phyloP scores from a whole-genome alignment of 2,888 invertebrate genomes.

The Tribolium freemani region DNA sequence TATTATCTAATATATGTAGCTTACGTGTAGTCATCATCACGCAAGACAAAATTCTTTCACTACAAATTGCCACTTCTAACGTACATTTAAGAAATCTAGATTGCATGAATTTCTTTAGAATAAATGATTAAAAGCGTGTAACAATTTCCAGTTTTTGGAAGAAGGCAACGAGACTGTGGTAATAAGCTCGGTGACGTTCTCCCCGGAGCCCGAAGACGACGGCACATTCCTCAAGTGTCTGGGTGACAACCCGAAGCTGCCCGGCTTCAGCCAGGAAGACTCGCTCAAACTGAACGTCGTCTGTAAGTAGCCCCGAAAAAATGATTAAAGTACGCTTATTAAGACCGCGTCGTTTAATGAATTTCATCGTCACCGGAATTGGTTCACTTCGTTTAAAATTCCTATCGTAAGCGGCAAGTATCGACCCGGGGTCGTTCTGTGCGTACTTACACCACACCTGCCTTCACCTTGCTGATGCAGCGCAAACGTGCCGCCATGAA shows the following conservation, averaged over 20 bases:
- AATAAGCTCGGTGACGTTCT: constrained; percentile 83
- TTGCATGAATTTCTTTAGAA: too few species aligned
- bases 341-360: constrained; percentile 23
- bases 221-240: constrained; percentile 87
- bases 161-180: constrained; percentile 80
- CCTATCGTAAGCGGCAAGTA: constrained; percentile 38
- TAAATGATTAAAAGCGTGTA: too few species aligned
- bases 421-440: constrained; percentile 44
- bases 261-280: constrained; percentile 84
- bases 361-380: constrained; percentile 29
- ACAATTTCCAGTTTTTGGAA: constrained; percentile 72
- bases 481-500: constrained; percentile 29
- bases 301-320: constrained; percentile 77
- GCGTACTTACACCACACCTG: constrained; percentile 33
- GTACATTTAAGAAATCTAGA: too few species aligned
- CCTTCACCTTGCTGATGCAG: constrained; percentile 30
- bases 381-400: constrained; percentile 42
- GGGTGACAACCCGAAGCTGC: constrained; percentile 86
- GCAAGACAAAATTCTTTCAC: too few species aligned
- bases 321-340: constrained; percentile 14
- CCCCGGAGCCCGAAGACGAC: constrained; percentile 88
- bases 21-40: too few species aligned
- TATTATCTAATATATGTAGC: too few species aligned
- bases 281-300: constrained; percentile 87
- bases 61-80: too few species aligned